phyloP scores from a whole-genome alignment of 2,797 vertebrate genomes.

The Squalus acanthias region DNA sequence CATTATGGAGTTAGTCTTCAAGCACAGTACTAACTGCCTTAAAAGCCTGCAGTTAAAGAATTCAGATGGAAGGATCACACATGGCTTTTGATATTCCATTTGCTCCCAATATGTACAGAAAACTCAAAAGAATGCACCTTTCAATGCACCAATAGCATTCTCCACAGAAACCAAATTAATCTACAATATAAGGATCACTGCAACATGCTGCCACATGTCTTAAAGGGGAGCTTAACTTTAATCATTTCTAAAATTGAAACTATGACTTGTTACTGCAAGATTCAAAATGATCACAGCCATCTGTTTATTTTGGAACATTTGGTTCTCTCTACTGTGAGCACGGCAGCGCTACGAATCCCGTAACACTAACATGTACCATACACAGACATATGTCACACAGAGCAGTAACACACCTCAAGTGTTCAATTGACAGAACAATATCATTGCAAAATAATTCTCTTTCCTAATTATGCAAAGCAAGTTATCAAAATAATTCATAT shows the following conservation, averaged over 20 bases:
- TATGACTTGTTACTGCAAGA: background rate
- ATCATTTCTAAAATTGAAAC: background rate
- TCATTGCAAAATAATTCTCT: background rate
- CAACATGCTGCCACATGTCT: background rate
- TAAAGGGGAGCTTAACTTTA: background rate
- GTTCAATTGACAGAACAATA: background rate
- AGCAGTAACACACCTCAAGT: background rate
- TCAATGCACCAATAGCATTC: background rate
- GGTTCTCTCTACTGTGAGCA: background rate
- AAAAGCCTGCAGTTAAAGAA: background rate
- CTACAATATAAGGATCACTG: background rate
- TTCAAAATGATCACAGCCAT: background rate
- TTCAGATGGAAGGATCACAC: background rate
- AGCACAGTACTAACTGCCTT: background rate
- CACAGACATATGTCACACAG: background rate
- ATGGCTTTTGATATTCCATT: background rate
- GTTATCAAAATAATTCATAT: background rate
- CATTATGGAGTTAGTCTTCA: background rate
- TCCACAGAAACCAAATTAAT: background rate
- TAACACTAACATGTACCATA: background rate
- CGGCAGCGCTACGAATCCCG: background rate
- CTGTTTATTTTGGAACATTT: constrained; percentile 13
- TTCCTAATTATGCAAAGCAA: background rate
- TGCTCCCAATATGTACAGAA: background rate
- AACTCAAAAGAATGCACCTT: background rate